Conservation (phyloP, 2,113 vertebrate genomes). For the Bathybates hornii region DNA sequence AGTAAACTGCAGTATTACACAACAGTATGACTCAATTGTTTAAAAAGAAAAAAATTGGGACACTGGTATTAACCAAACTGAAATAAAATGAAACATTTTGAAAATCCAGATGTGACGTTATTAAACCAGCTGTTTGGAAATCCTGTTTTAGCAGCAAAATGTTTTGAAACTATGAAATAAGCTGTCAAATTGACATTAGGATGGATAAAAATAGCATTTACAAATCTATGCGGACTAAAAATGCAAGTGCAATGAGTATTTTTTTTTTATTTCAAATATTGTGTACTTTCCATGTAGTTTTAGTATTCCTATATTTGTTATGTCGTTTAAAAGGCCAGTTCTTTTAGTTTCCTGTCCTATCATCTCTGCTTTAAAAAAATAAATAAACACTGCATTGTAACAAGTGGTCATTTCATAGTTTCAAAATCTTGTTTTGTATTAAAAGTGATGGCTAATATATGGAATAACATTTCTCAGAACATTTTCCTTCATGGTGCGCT, state of each 20-base stretch:
- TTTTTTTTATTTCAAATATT: not conserved
- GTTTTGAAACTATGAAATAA: conserved; percentile 78
- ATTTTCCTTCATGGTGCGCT: conserved; percentile 73
- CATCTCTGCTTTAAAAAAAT: conserved; percentile 23
- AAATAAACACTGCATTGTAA: conserved; percentile 64
- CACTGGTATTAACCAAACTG: not conserved
- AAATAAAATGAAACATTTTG: conserved; percentile 14
- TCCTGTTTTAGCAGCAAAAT: conserved; percentile 76
- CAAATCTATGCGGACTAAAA: conserved; percentile 27
- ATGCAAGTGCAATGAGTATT: conserved; percentile 53
- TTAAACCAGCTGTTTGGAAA: conserved; percentile 57
- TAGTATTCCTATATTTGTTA: not conserved
- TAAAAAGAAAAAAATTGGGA: not conserved
- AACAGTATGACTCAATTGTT: not conserved
- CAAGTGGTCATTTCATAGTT: conserved; percentile 73
- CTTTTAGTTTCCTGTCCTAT: not conserved
- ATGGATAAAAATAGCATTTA: conserved; percentile 7
- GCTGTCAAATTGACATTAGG: conserved; percentile 15
- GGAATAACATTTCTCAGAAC: conserved; percentile 54
- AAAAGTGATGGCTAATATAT: conserved; percentile 67
- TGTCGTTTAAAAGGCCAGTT: not conserved
- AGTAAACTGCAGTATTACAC: not conserved
- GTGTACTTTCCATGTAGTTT: not conserved
- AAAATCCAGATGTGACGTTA: conserved; percentile 40
- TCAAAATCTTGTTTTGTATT: conserved; percentile 68